Base-by-base conservation (phyloP, 2,797 vertebrate species). In the Oreochromis mossambicus region DNA sequence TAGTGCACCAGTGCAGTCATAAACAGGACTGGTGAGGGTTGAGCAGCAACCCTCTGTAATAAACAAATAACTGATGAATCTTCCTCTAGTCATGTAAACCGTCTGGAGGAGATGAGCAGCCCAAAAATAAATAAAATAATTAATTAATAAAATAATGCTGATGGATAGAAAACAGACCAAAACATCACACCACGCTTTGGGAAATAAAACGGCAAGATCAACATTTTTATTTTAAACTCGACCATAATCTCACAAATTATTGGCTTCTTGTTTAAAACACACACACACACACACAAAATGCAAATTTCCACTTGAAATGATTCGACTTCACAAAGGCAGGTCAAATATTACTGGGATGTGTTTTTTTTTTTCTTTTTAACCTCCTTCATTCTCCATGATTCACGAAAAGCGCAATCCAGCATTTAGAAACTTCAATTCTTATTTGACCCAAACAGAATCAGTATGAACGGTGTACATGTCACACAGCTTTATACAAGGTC, bases 221-320 rank as follows among this genome's bases (percentile, higher is more conserved):
- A 90, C 83, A 88, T 92, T 95, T 63, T 95, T 94, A 94, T 92
- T 95, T 95, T 93, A 51, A 90, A 91, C 54, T 78, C 48, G 82
- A 93, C 79, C 77, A 86, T 81, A 87, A 86, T 86, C 66, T 88
- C 89, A 93, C 91, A 94, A 92, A 92, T 87, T 78, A 84, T 93
- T 80, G 54, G 81, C 63, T 84, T 89, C 68, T 90, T 93, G 38
- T 84, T 91, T 41, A 91, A 93, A 94, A 93, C 83, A 90, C 89
- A 94, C 32, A 63, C 38, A 63, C 38, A 41, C 29, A 88, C 61
- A 63, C 61, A 63, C 34, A 87, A 89, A 91, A 91, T 87, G 61
- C 81, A 90, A 92, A 89, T 81, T 66, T 84, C 46, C 82, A 89
- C 77, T 66, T 81, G 81, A 90, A 89, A 85, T 81, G 13, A 86